phyloP scores from a whole-genome alignment of 2,113 vertebrate species.

The Rhipidura dahli region DNA sequence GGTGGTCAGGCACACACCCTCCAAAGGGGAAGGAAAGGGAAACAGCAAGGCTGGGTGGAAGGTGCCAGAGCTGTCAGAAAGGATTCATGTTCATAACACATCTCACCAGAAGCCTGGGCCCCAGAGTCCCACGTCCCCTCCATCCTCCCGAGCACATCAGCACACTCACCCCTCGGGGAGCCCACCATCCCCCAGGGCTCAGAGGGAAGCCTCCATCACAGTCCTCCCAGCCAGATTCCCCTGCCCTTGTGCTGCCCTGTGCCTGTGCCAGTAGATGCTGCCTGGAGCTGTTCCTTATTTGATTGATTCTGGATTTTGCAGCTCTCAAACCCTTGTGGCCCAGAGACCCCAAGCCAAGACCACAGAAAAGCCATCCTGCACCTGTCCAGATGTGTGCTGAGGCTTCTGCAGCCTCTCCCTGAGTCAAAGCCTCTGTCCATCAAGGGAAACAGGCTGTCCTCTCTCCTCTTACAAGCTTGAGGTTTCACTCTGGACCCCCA shows the following conservation, averaged over 20 bases:
- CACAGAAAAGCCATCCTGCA: neutral
- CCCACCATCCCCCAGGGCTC: neutral
- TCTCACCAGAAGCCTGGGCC: too few species aligned
- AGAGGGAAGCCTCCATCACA: neutral
- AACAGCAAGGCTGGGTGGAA: neutral
- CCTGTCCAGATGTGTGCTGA: neutral
- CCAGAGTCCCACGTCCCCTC: neutral
- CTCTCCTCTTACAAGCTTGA: neutral
- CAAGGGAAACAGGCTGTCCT: constrained; percentile 12
- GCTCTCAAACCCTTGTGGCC: neutral
- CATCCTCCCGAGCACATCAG: fast-evolving
- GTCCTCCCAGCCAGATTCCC: neutral
- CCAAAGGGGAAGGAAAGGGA: neutral
- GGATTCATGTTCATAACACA: neutral
- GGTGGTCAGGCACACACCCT: neutral
- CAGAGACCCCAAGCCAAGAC: neutral
- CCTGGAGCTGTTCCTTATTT: neutral
- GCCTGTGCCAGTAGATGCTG: neutral
- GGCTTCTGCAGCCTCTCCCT: neutral
- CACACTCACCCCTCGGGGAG: fast-evolving
- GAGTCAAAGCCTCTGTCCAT: neutral
- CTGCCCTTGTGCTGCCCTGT: fast-evolving
- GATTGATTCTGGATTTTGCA: neutral
- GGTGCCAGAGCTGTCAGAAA: neutral
- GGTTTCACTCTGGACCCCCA: neutral